Evolutionary conservation across 2,888 invertebrate species (phyloP), one percentile per base, ranked within the genome.

Genomic region (Glaucopsyche alexis): DNA sequence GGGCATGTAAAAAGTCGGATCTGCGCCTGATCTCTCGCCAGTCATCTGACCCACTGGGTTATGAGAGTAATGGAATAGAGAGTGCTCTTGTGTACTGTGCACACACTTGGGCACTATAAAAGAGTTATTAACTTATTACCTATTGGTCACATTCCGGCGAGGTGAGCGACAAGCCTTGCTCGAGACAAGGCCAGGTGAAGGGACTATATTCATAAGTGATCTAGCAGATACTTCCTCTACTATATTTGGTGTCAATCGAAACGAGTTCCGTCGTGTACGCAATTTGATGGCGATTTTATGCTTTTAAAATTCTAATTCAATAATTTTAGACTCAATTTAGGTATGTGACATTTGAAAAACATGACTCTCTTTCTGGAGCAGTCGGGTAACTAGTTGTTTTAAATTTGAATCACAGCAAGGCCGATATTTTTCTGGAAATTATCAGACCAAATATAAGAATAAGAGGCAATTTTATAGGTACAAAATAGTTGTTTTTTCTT

Each of bases 151-250:
- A 91, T 92, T 92, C 91, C 88, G 80, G 70, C 81, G 85, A 87
- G 84, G 84, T 84, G 83, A 87, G 84, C 88, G 86, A 87, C 87
- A 86, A 84, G 88, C 86, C 89, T 88, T 87, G 87, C 81, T 81
- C 80, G 80, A 81, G 81, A 82, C 92, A 92, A 92, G 92, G 92
- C 86, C 90, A 84, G 80, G 92, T 90, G 91, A 91, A 91, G 91
- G 92, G 91, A 66, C 45, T 38, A 52, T 73, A 73, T 67, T 49
- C 66, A 73, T 69, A 69, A 50, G 14, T 38, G 42, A 52, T 67
- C 76, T 77, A 74, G 74, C 75, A 73, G 70, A 29, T 49, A 77
- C 79, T 79, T 81, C 79, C 80, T 79, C 78, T 75, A 73, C 72
- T 73, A 73, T 69, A 45, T 73, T 73, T 47, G 49, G 50, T 40